Evolutionary conservation across 2,888 invertebrate species (phyloP), one percentile per base, ranked within the genome.

Genomic region (Synergus umbraculus): DNA sequence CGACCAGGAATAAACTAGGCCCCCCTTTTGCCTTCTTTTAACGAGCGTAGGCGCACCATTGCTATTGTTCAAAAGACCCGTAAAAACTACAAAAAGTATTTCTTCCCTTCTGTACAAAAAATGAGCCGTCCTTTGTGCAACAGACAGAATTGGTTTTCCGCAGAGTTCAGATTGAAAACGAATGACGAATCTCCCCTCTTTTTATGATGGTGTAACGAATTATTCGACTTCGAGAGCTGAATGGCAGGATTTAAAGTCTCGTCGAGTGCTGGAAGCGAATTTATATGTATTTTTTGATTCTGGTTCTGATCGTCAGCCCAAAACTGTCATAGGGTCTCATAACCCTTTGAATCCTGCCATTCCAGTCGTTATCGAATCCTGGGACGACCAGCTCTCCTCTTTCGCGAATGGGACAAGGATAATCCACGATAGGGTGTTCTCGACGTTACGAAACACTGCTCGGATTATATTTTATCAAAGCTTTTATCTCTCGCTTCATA

Each of bases 291-390:
- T 54, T 73, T 73, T 54, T 73, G 54, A 73, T 73, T 73, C 73
- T 73, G 54, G 37, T 73, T 54, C 54, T 73, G 49, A 73, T 73
- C 73, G 73, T 73, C 54, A 37, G 73, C 12, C 54, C 4, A 49
- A 73, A 73, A 54, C 54, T 73, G 73, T 73, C 73, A 73, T 54
- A 37, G 54, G 73, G 73, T 54, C 73, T 37, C 37, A 73, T 73
- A 73, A 73, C 73, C 73, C 73, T 73, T 73, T 54, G 54, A 73
- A n/a, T 69, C 37, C 49, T 54, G 73, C 46, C 64, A 78, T 73
- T 69, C 60, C 8, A 76, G 78, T 76, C 79, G 76, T 79, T 79
- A 79, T 79, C 79, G 76, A 76, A 76, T 54, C 67, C 37, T 69
- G 76, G 76, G 77, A 64, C 79, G 15, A 73, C 73, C 54, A 73